Base-by-base conservation (phyloP, 2,113 vertebrate genomes). In the Neogale vison region DNA sequence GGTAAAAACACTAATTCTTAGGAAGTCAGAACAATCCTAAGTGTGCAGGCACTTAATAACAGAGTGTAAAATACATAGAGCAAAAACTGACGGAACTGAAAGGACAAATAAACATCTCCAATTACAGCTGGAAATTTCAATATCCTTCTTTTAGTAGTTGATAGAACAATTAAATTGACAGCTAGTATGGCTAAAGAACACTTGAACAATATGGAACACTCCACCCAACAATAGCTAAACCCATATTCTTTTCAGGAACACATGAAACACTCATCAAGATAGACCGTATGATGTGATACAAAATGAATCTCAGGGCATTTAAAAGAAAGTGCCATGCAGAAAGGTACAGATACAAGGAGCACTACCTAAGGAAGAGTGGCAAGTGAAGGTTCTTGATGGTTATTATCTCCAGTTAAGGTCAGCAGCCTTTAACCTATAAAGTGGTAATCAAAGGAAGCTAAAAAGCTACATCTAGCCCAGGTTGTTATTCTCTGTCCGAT, bases 61-160 rank as follows among this genome's bases (percentile, higher is more conserved):
- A 34, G 29, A 74, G 23, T 59, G 11, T 83, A 91, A 95, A 95
- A 91, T 45, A 85, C 14, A 84, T 57, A 79, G 50, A 93, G 34
- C 81, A 92, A 89, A 93, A 90, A 90, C 31, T 39, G 36, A 76
- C 8, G 59, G 36, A 95, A 86, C 59, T 94, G 23, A 95, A 95
- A 69, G 26, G 13, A 95, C 34, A 93, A 93, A 88, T 79, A 52
- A 61, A 89, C 29, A 74, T 59, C 50, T 39, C 74, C 31, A 71
- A 85, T 63, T 76, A 88, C 4, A 95, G 36, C 0, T 39, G 81
- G 26, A 88, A 93, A 76, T 85, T 85, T 93, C 39, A 97, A 91
- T 12, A 74, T 10, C 29, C 6, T 50, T 88, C 7, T 86, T 52
- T 95, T 81, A 74, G 34, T 67, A 52, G n/a, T 13, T 69, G 86